Evolutionary conservation across 64 coral and sea anemone species (phyloP).

Genomic region (Trachythela sp.): DNA sequence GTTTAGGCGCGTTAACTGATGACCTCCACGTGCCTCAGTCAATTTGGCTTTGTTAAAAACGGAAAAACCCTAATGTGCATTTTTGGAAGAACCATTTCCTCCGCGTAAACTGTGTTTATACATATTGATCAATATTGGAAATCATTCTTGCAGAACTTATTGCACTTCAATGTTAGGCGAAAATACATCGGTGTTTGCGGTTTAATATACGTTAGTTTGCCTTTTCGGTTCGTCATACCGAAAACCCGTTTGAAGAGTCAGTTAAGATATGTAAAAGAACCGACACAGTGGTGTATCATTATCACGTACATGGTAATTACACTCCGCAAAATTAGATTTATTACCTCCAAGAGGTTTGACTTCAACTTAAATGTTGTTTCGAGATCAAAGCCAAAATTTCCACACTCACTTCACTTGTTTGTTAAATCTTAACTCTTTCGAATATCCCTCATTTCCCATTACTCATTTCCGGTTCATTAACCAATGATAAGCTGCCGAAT

Average conservation of each 20-base stretch:
- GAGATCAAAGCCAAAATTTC: background rate
- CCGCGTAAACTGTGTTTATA: background rate
- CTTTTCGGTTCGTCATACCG: background rate
- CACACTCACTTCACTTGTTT: background rate
- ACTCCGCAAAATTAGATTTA: background rate
- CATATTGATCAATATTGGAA: background rate
- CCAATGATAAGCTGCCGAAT: background rate
- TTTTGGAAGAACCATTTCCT: background rate
- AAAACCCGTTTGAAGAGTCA: background rate
- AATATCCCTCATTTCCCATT: background rate
- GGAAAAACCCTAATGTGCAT: background rate
- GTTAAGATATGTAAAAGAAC: background rate
- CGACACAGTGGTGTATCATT: slow-evolving; percentile 3
- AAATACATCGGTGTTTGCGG: background rate
- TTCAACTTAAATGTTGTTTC: background rate
- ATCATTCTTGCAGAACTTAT: background rate
- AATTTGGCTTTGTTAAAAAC: background rate
- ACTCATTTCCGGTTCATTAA: background rate
- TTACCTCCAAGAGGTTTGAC: background rate
- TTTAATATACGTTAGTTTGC: background rate
- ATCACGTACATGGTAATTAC: background rate
- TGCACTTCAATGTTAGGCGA: background rate
- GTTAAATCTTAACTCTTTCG: background rate
- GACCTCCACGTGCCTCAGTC: background rate
- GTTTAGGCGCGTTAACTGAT: background rate